phyloP scores from a whole-genome alignment of 2,113 vertebrate genomes.

The Eurystomus gularis region DNA sequence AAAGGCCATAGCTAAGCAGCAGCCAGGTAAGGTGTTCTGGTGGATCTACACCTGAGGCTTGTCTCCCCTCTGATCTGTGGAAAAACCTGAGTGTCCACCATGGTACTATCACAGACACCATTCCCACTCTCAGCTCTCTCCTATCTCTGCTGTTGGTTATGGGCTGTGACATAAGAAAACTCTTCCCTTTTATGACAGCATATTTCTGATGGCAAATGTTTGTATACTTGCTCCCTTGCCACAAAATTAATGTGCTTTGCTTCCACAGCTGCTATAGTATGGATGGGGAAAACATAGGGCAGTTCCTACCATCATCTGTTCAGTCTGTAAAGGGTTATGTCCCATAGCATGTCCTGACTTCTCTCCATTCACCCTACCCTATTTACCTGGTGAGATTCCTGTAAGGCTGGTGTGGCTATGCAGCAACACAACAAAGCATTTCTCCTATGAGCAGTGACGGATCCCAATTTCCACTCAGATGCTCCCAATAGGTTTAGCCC shows the following conservation, averaged over 20 bases:
- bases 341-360: not conserved
- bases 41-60: not conserved
- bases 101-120: not conserved
- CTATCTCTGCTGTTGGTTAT: accelerated
- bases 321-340: not conserved
- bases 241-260: not conserved
- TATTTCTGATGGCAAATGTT: not conserved
- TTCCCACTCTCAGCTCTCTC: accelerated
- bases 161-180: not conserved
- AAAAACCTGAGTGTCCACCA: accelerated
- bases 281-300: not conserved
- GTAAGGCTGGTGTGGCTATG: not conserved
- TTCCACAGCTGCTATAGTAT: not conserved
- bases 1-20: not conserved
- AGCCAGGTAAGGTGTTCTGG: not conserved
- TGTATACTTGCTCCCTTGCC: not conserved
- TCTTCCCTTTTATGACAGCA: accelerated
- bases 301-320: not conserved
- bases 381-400: not conserved
- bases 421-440: not conserved
- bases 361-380: not conserved
- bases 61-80: not conserved
- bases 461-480: not conserved
- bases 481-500: not conserved
- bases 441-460: not conserved